Conservation (phyloP, 2,797 vertebrate genomes). For the Sebastes paucispinis region DNA sequence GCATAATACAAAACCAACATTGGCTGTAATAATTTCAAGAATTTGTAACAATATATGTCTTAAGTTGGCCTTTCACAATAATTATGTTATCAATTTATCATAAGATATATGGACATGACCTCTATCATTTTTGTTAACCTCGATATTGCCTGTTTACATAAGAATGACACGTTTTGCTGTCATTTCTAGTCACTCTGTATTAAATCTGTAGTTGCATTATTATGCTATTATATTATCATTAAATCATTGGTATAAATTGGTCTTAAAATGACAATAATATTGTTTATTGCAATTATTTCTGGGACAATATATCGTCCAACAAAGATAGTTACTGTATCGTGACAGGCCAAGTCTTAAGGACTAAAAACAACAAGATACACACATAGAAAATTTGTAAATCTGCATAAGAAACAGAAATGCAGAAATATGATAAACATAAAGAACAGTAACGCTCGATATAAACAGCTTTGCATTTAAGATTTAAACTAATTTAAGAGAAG, state of each 20-base stretch:
- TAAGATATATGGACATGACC: no score
- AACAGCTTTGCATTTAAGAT: neutral
- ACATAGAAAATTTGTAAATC: neutral
- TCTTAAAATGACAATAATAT: neutral
- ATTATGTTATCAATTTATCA: no score
- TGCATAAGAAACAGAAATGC: neutral
- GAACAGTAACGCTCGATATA: accelerated
- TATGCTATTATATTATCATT: neutral
- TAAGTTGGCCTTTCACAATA: no score
- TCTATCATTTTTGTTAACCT: no score
- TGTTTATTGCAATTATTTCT: neutral
- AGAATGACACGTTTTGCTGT: neutral
- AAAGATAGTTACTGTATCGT: neutral
- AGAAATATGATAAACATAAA: neutral
- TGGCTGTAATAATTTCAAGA: neutral
- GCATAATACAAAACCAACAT: neutral
- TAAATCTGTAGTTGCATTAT: neutral
- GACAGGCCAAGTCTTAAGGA: neutral
- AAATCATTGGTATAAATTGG: neutral
- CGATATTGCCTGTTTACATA: no score
- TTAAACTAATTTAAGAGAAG: neutral
- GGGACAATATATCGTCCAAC: neutral
- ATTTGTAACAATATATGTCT: neutral
- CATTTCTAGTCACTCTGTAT: neutral
- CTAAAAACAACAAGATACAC: neutral